These are phyloP conservation scores for Dryobota labecula DNA, from an alignment of 2,888 invertebrate genomes.

Conservation along the genomic window DNA sequence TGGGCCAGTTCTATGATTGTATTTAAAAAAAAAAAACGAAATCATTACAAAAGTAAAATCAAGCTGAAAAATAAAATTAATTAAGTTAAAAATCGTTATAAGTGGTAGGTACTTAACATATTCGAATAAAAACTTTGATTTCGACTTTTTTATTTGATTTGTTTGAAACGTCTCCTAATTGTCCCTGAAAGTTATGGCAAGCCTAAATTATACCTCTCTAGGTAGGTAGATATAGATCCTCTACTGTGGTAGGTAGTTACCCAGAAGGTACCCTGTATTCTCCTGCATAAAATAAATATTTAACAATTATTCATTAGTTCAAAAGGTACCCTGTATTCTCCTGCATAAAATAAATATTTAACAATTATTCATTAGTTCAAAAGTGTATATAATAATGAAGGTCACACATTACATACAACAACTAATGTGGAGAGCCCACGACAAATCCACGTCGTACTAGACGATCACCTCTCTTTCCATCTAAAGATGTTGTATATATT, in stretches of 20 bases:
- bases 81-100: too few species aligned
- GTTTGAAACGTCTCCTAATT: too few species aligned
- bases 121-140: too few species aligned
- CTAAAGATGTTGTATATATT: slow-evolving; percentile 60
- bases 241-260: neutral
- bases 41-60: too few species aligned
- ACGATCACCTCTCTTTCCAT: slow-evolving; percentile 66
- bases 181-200: too few species aligned
- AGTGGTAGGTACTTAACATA: too few species aligned
- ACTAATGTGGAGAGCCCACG: slow-evolving; percentile 65
- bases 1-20: too few species aligned
- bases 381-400: slow-evolving; percentile 21
- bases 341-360: neutral
- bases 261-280: neutral
- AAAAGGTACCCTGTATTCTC: neutral
- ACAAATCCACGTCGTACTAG: slow-evolving; percentile 73
- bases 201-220: neutral
- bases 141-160: too few species aligned
- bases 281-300: neutral
- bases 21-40: too few species aligned
- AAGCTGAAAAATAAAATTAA: too few species aligned
- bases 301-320: neutral
- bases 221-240: neutral
- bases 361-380: neutral
- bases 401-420: slow-evolving; percentile 43